These are phyloP conservation scores for Willisornis vidua DNA, from an alignment of 2,113 vertebrate genomes.

Conservation along the genomic window DNA sequence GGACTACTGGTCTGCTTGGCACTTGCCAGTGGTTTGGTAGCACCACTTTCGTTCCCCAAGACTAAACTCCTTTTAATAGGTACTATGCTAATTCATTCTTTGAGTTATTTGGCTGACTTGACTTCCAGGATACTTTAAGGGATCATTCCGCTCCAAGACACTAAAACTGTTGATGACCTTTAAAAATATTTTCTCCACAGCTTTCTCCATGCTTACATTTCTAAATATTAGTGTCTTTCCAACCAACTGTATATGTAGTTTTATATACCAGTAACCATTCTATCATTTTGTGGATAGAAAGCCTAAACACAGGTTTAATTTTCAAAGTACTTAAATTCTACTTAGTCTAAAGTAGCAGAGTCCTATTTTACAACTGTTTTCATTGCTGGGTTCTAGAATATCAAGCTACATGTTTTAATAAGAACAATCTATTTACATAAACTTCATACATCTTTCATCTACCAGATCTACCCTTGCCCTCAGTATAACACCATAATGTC, in stretches of 20 bases:
- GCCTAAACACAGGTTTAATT: neutral
- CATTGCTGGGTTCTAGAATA: neutral
- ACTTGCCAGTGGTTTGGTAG: neutral
- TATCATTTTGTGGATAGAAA: neutral
- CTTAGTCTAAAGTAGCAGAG: neutral
- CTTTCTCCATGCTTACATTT: neutral
- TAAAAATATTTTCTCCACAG: neutral
- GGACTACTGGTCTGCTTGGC: neutral
- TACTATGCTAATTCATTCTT: neutral
- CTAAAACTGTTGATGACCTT: neutral
- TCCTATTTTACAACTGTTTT: neutral
- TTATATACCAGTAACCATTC: neutral
- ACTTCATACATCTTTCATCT: neutral
- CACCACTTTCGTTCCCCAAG: neutral
- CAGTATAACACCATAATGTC: neutral
- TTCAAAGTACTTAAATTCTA: neutral
- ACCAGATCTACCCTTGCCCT: neutral
- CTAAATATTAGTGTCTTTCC: neutral
- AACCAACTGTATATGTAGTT: neutral
- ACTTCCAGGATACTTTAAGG: neutral
- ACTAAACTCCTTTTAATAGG: neutral
- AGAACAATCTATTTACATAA: neutral
- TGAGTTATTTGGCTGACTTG: neutral
- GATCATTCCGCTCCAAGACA: neutral
- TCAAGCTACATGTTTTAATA: neutral